phyloP scores from a whole-genome alignment of 2,113 vertebrate genomes.

The Aviceda subcristata region DNA sequence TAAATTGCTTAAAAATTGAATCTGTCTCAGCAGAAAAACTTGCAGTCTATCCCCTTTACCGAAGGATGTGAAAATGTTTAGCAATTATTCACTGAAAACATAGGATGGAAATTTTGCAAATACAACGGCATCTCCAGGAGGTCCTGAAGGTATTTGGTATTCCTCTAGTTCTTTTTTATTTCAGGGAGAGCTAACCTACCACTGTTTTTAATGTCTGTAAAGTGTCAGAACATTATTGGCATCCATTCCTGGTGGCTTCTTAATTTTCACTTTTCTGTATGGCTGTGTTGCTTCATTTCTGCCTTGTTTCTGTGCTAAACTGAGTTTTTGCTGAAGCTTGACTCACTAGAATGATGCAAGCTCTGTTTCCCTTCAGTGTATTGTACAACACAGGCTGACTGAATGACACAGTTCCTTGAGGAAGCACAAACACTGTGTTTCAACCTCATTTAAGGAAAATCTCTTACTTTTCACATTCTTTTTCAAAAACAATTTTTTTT shows the following conservation, averaged over 20 bases:
- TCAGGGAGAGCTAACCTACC: not conserved
- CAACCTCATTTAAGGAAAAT: not conserved
- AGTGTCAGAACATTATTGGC: not conserved
- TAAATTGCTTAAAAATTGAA: not conserved
- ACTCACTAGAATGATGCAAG: not conserved
- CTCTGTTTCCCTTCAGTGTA: not conserved
- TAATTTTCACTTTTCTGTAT: not conserved
- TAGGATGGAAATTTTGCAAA: not conserved
- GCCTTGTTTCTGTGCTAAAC: not conserved
- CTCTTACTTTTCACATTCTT: not conserved
- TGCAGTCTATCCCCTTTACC: not conserved
- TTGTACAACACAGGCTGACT: not conserved
- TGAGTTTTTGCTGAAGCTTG: not conserved
- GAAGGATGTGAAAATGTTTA: not conserved
- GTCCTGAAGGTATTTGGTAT: not conserved
- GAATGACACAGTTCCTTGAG: not conserved
- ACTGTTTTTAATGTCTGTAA: not conserved
- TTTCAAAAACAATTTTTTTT: not conserved
- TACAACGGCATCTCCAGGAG: not conserved
- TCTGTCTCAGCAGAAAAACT: not conserved
- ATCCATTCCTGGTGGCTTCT: not conserved
- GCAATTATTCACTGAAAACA: not conserved
- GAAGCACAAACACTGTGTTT: not conserved
- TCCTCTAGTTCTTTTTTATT: not conserved
- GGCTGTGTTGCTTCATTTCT: not conserved